A percentile compares a stretch with the other conserved stretches of the same genome.
phyloP scores from a whole-genome alignment of 2,113 vertebrate genomes.

The Neogale vison region DNA sequence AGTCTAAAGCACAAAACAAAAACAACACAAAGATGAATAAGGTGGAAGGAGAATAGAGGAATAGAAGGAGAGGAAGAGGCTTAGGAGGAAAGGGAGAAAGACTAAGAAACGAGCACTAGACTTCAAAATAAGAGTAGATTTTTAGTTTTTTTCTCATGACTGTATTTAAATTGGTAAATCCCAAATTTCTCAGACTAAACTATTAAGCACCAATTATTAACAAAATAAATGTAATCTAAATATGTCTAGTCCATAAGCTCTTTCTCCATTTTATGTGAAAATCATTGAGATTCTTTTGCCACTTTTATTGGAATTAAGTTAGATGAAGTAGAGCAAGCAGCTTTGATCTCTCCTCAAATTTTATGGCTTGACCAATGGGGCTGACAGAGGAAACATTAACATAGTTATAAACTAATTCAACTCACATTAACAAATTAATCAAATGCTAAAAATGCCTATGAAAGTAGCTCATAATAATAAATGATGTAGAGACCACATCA shows the following conservation, averaged over 20 bases:
- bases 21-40: background rate
- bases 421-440: constrained; percentile 68
- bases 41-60: no score
- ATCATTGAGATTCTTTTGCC: constrained; percentile 48
- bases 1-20: background rate
- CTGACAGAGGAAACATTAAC: constrained; percentile 57
- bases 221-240: constrained; percentile 51
- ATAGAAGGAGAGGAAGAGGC: background rate
- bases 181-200: background rate
- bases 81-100: background rate
- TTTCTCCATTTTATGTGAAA: constrained; percentile 54
- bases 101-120: background rate
- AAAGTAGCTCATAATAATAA: background rate
- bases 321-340: constrained; percentile 57
- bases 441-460: constrained; percentile 64
- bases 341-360: constrained; percentile 57
- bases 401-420: constrained; percentile 37
- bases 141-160: background rate
- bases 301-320: constrained; percentile 51
- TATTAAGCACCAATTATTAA: constrained; percentile 56
- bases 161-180: background rate
- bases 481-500: background rate
- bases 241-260: background rate
- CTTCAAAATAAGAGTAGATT: background rate
- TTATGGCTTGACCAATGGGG: constrained; percentile 52